Evolutionary conservation across 1,140 invertebrate species (phyloP).

Genomic region (Heliconius congener): DNA sequence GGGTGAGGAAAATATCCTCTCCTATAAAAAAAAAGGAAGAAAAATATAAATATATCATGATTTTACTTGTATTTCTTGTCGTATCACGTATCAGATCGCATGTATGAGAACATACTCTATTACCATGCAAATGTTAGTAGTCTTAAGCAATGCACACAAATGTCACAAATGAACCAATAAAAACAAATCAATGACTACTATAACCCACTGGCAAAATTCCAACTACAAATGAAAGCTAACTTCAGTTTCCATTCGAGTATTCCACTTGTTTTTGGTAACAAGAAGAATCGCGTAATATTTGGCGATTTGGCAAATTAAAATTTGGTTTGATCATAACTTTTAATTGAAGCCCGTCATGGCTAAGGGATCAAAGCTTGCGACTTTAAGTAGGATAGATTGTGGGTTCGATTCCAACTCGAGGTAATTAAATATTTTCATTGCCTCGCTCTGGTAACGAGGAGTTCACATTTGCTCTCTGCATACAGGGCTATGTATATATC

Average conservation of each 20-base stretch:
- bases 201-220: conserved; percentile 28
- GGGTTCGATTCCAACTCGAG: too few relatives aligned
- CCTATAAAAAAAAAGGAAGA: too few relatives aligned
- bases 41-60: too few relatives aligned
- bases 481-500: too few relatives aligned
- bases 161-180: conserved; percentile 30
- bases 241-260: conserved; percentile 26
- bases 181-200: conserved; percentile 31
- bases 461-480: too few relatives aligned
- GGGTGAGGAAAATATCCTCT: too few relatives aligned
- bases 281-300: conserved; percentile 13
- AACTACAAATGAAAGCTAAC: conserved; percentile 30
- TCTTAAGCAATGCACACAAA: conserved; percentile 21
- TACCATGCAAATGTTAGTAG: conserved; percentile 21
- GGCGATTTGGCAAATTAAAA: not conserved
- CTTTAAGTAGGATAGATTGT: too few relatives aligned
- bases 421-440: too few relatives aligned
- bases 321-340: not conserved
- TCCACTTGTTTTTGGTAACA: conserved; percentile 25
- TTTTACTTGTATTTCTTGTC: not conserved
- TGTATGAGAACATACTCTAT: conserved; percentile 8
- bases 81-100: conserved; percentile 12
- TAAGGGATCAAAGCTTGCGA: too few relatives aligned
- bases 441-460: too few relatives aligned
- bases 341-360: not conserved